phyloP scores from a whole-genome alignment of 35 echinoderm and acorn worm species.

The Holothuria glaberrima region DNA sequence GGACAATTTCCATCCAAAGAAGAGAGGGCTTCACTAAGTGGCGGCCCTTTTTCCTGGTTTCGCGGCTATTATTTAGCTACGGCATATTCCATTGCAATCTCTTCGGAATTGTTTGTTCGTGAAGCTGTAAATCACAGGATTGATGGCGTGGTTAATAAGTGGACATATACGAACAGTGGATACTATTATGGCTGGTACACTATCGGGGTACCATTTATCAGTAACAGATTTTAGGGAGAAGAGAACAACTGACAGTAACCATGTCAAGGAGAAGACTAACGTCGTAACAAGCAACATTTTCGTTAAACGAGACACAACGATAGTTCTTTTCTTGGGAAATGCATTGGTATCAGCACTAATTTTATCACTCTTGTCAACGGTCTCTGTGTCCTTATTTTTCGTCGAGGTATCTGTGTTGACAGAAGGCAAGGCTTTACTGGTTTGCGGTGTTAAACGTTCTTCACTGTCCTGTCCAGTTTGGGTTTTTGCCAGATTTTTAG shows the following conservation, averaged over 20 bases:
- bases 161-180: not conserved
- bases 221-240: not conserved
- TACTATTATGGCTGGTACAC: not conserved
- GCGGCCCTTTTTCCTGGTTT: too few relatives aligned
- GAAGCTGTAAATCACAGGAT: conserved; percentile 22
- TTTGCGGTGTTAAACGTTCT: not conserved
- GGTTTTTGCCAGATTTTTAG: not conserved
- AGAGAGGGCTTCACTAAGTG: too few relatives aligned
- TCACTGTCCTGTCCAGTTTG: not conserved
- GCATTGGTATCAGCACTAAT: too few relatives aligned
- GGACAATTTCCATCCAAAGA: too few relatives aligned
- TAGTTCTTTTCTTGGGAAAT: not conserved
- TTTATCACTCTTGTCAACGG: not conserved
- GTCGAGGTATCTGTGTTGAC: not conserved
- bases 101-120: conserved; percentile 13
- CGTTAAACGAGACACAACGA: not conserved
- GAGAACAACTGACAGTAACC: conserved; percentile 3
- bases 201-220: not conserved
- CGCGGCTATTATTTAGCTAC: too few relatives aligned
- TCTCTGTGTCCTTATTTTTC: not conserved
- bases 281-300: conserved; percentile 12
- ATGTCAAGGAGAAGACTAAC: conserved; percentile 8
- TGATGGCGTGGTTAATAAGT: conserved; percentile 10
- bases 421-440: not conserved
- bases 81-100: not conserved